These are phyloP conservation scores for Cisticola juncidis DNA, from an alignment of 2,113 vertebrate genomes.

Conservation along the genomic window DNA sequence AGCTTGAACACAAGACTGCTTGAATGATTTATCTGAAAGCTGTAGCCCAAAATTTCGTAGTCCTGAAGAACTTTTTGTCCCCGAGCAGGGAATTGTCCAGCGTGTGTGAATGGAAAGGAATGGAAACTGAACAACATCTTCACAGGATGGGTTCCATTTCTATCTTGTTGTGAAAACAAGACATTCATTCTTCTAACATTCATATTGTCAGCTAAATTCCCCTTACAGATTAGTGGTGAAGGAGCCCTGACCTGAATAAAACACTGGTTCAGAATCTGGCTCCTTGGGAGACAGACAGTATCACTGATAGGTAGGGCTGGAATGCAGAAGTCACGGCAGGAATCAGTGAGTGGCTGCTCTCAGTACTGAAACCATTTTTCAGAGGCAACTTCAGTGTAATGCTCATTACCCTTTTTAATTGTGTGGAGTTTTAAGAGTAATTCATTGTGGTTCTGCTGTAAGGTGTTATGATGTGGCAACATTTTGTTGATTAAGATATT, in stretches of 20 bases:
- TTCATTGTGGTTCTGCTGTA: neutral
- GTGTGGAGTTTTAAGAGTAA: neutral
- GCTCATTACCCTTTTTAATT: neutral
- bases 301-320: neutral
- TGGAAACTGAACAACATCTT: neutral
- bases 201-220: neutral
- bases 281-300: neutral
- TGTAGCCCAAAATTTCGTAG: neutral
- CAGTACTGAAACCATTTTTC: neutral
- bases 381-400: neutral
- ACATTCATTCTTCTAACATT: neutral
- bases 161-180: neutral
- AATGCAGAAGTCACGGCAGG: neutral
- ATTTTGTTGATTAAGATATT: neutral
- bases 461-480: neutral
- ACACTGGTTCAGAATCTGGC: neutral
- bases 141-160: neutral
- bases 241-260: neutral
- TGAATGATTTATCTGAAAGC: neutral
- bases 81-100: neutral
- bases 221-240: neutral
- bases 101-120: neutral
- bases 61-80: neutral
- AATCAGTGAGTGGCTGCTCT: neutral
- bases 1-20: neutral